These are phyloP conservation scores for Tachypleus tridentatus DNA, from an alignment of 1,140 invertebrate genomes.

Conservation along the genomic window DNA sequence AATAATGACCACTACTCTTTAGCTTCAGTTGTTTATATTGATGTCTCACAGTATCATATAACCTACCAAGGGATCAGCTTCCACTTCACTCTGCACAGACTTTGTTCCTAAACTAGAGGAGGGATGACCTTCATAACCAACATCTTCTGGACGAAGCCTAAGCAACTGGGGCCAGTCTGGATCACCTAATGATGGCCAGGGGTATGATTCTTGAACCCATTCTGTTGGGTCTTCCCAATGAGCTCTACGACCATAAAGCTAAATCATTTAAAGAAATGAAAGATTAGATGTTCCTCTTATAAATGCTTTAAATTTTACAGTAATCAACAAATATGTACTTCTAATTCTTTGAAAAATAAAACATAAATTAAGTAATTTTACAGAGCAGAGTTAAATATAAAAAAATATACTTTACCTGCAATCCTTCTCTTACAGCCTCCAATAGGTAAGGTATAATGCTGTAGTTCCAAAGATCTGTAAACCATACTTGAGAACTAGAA, in stretches of 20 bases:
- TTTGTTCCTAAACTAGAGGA: constrained; percentile 26
- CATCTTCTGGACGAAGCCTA: constrained; percentile 53
- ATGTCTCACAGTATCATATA: too few species aligned
- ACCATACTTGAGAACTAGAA: constrained; percentile 76
- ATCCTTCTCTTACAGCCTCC: constrained; percentile 82
- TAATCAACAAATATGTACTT: too few species aligned
- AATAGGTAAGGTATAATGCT: constrained; percentile 86
- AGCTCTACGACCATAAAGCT: constrained; percentile 44
- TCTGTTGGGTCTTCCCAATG: constrained; percentile 66
- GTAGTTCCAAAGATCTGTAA: constrained; percentile 96
- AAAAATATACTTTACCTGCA: constrained; percentile 39
- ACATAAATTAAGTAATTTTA: too few species aligned
- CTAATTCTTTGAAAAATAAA: too few species aligned
- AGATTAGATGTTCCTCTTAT: neutral
- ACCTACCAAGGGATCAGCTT: constrained; percentile 26
- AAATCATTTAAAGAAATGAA: constrained; percentile 8
- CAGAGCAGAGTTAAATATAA: too few species aligned
- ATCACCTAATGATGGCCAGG: constrained; percentile 46
- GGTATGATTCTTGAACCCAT: constrained; percentile 80
- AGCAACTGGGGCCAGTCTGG: constrained; percentile 26
- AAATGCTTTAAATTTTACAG: too few species aligned
- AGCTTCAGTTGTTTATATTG: too few species aligned
- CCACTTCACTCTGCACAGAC: constrained; percentile 18
- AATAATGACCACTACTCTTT: too few species aligned
- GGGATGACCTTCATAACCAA: constrained; percentile 47